A percentile compares a stretch with the other conserved stretches of the same genome.
phyloP scores from a whole-genome alignment of 1,140 invertebrate species.

The Macrobrachium nipponense region DNA sequence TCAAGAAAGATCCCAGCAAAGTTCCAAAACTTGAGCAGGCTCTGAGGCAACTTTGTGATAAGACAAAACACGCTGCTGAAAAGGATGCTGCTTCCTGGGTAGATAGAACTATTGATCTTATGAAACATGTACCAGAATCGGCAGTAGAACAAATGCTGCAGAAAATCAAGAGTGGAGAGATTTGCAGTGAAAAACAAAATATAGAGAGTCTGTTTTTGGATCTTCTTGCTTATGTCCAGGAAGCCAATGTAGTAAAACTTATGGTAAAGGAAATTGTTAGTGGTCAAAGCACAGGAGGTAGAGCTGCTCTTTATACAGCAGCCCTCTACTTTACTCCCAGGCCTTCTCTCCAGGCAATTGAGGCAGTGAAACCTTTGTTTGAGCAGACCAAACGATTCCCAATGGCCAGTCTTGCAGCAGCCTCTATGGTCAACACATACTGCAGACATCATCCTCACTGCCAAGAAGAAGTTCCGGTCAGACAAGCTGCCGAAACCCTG shows the following conservation, averaged over 20 bases:
- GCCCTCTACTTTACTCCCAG: conserved; percentile 33
- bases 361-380: conserved; percentile 33
- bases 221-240: conserved; percentile 37
- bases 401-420: conserved; percentile 12
- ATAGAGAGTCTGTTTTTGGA: conserved; percentile 43
- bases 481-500: conserved; percentile 1
- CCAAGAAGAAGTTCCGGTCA: conserved; percentile 25
- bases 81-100: conserved; percentile 21
- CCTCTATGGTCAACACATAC: conserved; percentile 37
- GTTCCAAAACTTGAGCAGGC: conserved; percentile 36
- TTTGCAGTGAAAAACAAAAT: conserved; percentile 17
- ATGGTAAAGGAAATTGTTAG: conserved; percentile 33
- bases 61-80: conserved; percentile 26
- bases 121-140: conserved; percentile 29
- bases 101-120: conserved; percentile 25
- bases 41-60: conserved; percentile 18
- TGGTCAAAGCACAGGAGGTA: conserved; percentile 1
- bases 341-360: conserved; percentile 22
- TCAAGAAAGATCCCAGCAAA: conserved; percentile 29
- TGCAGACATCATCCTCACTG: conserved; percentile 34
- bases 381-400: neutral
- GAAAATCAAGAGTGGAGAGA: conserved; percentile 14
- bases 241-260: conserved; percentile 18
- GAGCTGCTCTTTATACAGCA: conserved; percentile 25
- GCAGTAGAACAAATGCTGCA: conserved; percentile 17